Evolutionary conservation across 1,140 invertebrate genomes (phyloP).

Genomic region (Lepidotrigona ventralis): DNA sequence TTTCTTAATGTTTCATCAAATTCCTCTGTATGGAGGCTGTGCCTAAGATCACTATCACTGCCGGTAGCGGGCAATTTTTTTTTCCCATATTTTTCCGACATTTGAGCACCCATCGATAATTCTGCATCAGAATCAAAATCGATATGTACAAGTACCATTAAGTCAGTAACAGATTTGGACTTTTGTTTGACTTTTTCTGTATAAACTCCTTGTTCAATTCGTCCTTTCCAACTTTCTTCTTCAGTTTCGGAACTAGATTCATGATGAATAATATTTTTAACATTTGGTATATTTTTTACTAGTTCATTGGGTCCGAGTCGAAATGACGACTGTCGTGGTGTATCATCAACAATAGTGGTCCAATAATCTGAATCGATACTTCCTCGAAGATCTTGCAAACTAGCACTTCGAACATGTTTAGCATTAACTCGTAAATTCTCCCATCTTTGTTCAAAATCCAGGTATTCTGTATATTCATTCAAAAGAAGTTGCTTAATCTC

Average conservation of each 20-base stretch:
- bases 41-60: constrained; percentile 82
- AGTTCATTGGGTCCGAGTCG: constrained; percentile 74
- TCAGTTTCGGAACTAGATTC: constrained; percentile 84
- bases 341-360: constrained; percentile 71
- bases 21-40: constrained; percentile 79
- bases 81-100: constrained; percentile 67
- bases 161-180: constrained; percentile 86
- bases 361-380: constrained; percentile 77
- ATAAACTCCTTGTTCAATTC: constrained; percentile 84
- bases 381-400: constrained; percentile 81
- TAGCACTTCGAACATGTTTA: constrained; percentile 75
- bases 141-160: constrained; percentile 88
- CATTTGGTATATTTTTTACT: constrained; percentile 67
- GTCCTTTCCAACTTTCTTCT: constrained; percentile 84
- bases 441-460: constrained; percentile 86
- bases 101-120: constrained; percentile 76
- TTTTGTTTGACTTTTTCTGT: constrained; percentile 86
- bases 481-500: constrained; percentile 67
- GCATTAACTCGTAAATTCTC: constrained; percentile 79
- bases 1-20: constrained; percentile 82
- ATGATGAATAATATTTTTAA: constrained; percentile 60
- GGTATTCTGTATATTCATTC: constrained; percentile 69
- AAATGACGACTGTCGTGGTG: constrained; percentile 67
- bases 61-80: constrained; percentile 73
- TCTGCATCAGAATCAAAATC: constrained; percentile 85